phyloP scores from a whole-genome alignment of 2,113 vertebrate genomes.

The Engystomops pustulosus region DNA sequence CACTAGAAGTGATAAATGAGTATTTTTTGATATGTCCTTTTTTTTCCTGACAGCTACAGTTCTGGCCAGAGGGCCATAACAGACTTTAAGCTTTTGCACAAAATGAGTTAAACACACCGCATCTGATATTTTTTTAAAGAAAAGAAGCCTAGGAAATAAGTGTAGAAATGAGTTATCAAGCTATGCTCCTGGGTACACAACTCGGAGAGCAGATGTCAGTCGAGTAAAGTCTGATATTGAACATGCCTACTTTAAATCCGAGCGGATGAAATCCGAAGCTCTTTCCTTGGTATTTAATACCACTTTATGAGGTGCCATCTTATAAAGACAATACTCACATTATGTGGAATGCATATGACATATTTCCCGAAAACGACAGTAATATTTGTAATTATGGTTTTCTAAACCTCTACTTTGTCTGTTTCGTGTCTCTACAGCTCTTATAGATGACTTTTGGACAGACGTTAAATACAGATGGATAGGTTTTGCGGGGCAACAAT shows the following conservation, averaged over 20 bases:
- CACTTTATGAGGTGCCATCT: constrained; percentile 93
- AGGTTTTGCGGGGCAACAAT: not conserved
- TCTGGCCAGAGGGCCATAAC: constrained; percentile 88
- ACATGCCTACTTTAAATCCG: constrained; percentile 86
- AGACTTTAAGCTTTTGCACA: constrained; percentile 84
- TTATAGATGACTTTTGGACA: constrained; percentile 76
- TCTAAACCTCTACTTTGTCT: constrained; percentile 90
- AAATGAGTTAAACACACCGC: constrained; percentile 84
- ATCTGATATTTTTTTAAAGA: constrained; percentile 80
- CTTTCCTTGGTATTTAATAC: constrained; percentile 90
- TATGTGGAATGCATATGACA: constrained; percentile 84
- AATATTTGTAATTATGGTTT: constrained; percentile 89
- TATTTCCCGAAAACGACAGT: constrained; percentile 85
- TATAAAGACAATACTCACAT: constrained; percentile 83
- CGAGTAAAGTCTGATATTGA: constrained; percentile 95
- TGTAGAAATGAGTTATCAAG: constrained; percentile 86
- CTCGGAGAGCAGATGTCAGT: constrained; percentile 93
- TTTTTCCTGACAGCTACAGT: constrained; percentile 85
- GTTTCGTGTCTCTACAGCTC: constrained; percentile 82
- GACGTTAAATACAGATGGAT: constrained; percentile 61
- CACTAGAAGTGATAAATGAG: constrained; percentile 83
- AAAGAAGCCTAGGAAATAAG: constrained; percentile 80
- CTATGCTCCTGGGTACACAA: constrained; percentile 86
- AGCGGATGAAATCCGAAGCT: constrained; percentile 90
- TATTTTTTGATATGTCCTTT: constrained; percentile 77